Conservation (phyloP, 2,888 invertebrate species). For the Drosophila flavopinicola region DNA sequence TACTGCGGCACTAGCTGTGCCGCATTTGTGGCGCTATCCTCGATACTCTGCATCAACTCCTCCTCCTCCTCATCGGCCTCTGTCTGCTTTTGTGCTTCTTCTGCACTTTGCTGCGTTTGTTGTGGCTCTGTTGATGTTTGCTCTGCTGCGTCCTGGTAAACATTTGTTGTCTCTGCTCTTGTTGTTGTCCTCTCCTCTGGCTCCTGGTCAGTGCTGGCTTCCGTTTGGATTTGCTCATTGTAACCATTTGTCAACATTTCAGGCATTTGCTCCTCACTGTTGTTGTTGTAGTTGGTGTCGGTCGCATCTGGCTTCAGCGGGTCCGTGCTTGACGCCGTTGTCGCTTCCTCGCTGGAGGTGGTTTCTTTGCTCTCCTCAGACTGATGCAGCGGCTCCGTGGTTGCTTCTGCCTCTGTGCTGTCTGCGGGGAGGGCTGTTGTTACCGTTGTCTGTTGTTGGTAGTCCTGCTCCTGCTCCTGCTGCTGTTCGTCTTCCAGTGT, state of each 20-base stretch:
- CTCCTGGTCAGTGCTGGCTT: slow-evolving; percentile 39
- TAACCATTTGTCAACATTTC: slow-evolving; percentile 72
- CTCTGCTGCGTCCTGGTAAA: slow-evolving; percentile 54
- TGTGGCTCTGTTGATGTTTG: slow-evolving; percentile 53
- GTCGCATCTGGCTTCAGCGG: slow-evolving; percentile 23
- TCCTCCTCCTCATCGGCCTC: slow-evolving; percentile 2
- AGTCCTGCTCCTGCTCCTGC: background rate
- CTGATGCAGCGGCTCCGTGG: slow-evolving; percentile 29
- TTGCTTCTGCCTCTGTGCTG: slow-evolving; percentile 26
- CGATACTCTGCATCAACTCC: slow-evolving; percentile 29
- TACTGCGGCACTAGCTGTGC: slow-evolving; percentile 62
- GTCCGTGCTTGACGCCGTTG: slow-evolving; percentile 29
- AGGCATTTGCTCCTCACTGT: slow-evolving; percentile 59
- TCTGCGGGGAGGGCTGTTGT: slow-evolving; percentile 1
- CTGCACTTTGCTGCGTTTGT: slow-evolving; percentile 27
- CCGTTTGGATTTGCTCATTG: slow-evolving; percentile 49
- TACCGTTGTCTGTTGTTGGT: slow-evolving; percentile 3
- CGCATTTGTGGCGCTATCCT: slow-evolving; percentile 62
- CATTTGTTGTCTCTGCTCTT: slow-evolving; percentile 23
- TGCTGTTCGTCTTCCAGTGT: background rate
- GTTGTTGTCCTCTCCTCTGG: slow-evolving; percentile 25
- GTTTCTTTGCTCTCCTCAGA: slow-evolving; percentile 39
- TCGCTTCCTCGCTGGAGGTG: slow-evolving; percentile 40
- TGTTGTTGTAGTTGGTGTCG: too few species aligned
- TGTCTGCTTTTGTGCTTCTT: slow-evolving; percentile 21